Evolutionary conservation across 2,888 invertebrate species (phyloP), one percentile per base, ranked within the genome.

Genomic region (Nomada fucata): DNA sequence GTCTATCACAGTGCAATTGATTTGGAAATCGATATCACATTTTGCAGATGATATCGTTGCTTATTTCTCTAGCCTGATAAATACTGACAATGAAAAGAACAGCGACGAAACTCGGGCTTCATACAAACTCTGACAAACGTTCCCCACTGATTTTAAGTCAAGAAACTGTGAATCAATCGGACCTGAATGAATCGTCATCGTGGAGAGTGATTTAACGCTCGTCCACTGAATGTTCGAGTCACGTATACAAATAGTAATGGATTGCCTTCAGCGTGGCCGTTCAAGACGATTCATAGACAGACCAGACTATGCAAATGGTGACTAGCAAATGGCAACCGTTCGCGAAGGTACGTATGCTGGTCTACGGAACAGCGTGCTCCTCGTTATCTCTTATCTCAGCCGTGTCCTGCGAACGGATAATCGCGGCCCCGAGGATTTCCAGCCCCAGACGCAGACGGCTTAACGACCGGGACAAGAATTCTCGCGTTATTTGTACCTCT

Each of bases 331-430:
- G 79, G 47, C 47, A 69, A 59, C 44, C 47, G 63, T 64, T n/a
- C 9, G 36, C 36, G 13, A 20, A 47, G 55, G 29, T 60, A 29
- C 70, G 70, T n/a, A 23, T 65, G 70, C 72, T 72, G 72, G 55
- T 63, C 55, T 65, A 52, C 26, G 20, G 47, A 55, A 50, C 44
- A 75, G 70, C 68, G 55, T 42, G n/a, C 29, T 26, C 64, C 70
- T 79, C 70, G 79, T 79, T 79, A 79, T 61, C 79, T 79, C 60
- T 79, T 79, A 79, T 79, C 79, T 65, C 11, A 50, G 42, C 26
- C 18, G 36, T 52, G 60, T 74, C 55, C 77, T 61, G 55, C 20
- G 23, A 36, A n/a, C 36, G 53, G 52, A 79, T 79, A 70, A 70
- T 65, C 69, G 63, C 9, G 36, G 9, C 18, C 13, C 20, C 23